phyloP scores from a whole-genome alignment of 2,797 vertebrate species.

The Syndactyla subalaris region DNA sequence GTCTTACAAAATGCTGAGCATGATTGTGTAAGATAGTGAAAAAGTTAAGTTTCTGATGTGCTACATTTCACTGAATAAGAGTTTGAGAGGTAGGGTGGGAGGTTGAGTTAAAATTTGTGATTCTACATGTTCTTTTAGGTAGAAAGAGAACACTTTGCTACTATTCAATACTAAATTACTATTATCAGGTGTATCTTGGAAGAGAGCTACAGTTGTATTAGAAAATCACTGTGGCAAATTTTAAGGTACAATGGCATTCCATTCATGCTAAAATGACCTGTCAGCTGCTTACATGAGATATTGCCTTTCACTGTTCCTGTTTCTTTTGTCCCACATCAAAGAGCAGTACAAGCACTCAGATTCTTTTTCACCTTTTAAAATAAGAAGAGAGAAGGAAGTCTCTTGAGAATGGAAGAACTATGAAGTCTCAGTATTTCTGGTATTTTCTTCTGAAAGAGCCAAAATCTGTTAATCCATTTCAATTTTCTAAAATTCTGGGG shows the following conservation, averaged over 20 bases:
- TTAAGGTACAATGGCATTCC: background rate
- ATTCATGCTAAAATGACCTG: background rate
- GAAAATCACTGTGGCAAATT: background rate
- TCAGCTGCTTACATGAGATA: background rate
- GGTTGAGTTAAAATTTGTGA: background rate
- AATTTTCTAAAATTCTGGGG: background rate
- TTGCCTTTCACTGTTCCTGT: background rate
- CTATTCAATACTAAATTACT: background rate
- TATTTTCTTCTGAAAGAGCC: background rate
- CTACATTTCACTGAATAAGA: background rate
- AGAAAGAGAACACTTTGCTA: background rate
- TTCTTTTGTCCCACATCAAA: background rate
- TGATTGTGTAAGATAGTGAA: background rate
- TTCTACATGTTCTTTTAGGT: background rate
- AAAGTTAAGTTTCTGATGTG: background rate
- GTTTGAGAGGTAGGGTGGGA: background rate
- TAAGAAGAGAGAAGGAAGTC: background rate
- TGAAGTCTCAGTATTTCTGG: background rate
- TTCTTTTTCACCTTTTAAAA: background rate
- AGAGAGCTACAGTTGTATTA: background rate
- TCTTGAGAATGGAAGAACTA: background rate
- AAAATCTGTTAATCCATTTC: background rate
- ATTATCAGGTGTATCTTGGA: background rate
- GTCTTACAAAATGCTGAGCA: accelerated
- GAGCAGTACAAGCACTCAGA: background rate